These are phyloP conservation scores for Salminus brasiliensis DNA, from an alignment of 2,113 vertebrate genomes.

Conservation along the genomic window DNA sequence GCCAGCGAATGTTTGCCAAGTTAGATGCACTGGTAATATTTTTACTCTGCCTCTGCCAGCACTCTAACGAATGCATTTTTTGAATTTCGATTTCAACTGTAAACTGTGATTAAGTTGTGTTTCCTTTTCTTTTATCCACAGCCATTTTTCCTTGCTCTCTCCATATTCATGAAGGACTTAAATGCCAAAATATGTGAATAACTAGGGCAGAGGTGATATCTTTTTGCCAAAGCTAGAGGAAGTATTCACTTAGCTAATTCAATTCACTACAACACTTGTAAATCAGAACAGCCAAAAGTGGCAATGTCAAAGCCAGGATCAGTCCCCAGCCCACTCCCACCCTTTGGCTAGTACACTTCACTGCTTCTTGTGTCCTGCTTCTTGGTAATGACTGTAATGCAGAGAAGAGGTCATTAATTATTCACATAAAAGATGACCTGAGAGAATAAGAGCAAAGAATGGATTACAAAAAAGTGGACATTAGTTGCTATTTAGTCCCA, in stretches of 20 bases:
- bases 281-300: constrained; percentile 82
- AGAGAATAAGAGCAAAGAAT: constrained; percentile 41
- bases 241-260: constrained; percentile 92
- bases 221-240: constrained; percentile 87
- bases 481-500: not conserved
- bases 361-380: constrained; percentile 33
- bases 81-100: constrained; percentile 97
- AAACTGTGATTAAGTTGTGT: constrained; percentile 90
- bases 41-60: too few species aligned
- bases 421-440: constrained; percentile 32
- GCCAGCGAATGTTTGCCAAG: too few species aligned
- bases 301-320: constrained; percentile 64
- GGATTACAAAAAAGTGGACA: constrained; percentile 43
- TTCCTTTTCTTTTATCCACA: constrained; percentile 63
- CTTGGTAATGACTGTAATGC: constrained; percentile 1
- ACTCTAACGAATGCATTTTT: constrained; percentile 85
- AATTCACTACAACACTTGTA: constrained; percentile 91
- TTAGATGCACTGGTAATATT: too few species aligned
- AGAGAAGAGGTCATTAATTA: constrained; percentile 12
- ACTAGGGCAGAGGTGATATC: constrained; percentile 85
- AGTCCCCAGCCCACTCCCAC: constrained; percentile 56
- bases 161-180: constrained; percentile 68
- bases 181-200: constrained; percentile 98
- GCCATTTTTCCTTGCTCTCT: not conserved
- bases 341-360: constrained; percentile 67